Evolutionary conservation across 2,888 invertebrate genomes (phyloP).

Genomic region (Leucania comma): DNA sequence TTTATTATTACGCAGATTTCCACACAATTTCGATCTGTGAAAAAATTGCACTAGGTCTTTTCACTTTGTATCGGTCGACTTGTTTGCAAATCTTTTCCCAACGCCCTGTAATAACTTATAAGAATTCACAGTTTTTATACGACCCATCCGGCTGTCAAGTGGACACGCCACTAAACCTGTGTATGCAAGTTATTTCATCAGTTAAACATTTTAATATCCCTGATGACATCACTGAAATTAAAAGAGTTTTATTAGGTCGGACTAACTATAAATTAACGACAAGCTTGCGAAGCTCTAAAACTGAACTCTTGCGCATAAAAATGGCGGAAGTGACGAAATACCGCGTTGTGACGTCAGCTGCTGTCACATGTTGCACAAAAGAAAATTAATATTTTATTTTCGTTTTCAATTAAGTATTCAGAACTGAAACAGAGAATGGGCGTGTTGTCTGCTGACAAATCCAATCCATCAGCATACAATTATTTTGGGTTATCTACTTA

Average conservation of each 20-base stretch:
- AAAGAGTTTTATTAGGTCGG: constrained; percentile 59
- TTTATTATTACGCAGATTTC: too few relatives aligned
- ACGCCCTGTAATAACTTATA: neutral
- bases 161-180: constrained; percentile 10
- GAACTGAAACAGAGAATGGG: constrained; percentile 13
- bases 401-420: constrained; percentile 2
- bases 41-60: too few relatives aligned
- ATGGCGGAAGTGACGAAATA: constrained; percentile 66
- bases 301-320: constrained; percentile 63
- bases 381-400: constrained; percentile 3
- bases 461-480: neutral
- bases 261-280: constrained; percentile 49
- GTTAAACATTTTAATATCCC: constrained; percentile 30
- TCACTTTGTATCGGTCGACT: too few relatives aligned
- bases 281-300: constrained; percentile 60
- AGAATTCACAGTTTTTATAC: constrained; percentile 11
- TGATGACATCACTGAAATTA: constrained; percentile 43
- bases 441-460: neutral
- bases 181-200: constrained; percentile 35
- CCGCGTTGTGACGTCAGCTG: constrained; percentile 50
- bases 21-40: too few relatives aligned
- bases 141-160: constrained; percentile 29
- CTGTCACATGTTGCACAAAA: constrained; percentile 30
- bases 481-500: too few relatives aligned
- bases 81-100: neutral